A percentile compares a stretch with the other conserved stretches of the same genome.
Evolutionary conservation across 2,888 invertebrate species (phyloP).

Genomic region (Pristionchus japonicus): DNA sequence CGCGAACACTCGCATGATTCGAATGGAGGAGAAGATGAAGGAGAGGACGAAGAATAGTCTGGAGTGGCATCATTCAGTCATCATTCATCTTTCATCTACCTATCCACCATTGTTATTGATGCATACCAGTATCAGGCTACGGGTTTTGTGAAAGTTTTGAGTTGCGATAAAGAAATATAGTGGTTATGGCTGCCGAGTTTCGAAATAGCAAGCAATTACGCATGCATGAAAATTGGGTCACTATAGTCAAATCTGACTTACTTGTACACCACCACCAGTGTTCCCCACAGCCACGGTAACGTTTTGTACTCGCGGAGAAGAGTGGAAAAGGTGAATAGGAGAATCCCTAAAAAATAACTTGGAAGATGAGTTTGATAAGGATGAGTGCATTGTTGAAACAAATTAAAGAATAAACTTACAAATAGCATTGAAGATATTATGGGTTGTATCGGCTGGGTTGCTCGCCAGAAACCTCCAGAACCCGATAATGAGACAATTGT

Average conservation of each 20-base stretch:
- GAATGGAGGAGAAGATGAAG: constrained; percentile 57
- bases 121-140: no score
- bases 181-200: no score
- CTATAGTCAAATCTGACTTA: neutral
- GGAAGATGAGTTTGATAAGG: no score
- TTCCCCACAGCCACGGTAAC: neutral
- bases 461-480: neutral
- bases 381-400: no score
- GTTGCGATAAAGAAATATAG: no score
- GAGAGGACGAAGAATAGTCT: constrained; percentile 50
- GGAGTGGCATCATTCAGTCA: neutral
- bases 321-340: neutral
- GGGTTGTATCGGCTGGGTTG: constrained; percentile 53
- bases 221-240: no score
- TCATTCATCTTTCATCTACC: no score
- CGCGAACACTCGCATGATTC: constrained; percentile 58
- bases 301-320: neutral
- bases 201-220: no score
- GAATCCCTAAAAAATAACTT: neutral
- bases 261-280: neutral
- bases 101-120: no score
- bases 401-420: neutral
- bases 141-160: no score
- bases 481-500: neutral
- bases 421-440: constrained; percentile 48